Evolutionary conservation across 2,888 invertebrate genomes (phyloP), one percentile per base, ranked within the genome.

Genomic region (Tiphia femorata): DNA sequence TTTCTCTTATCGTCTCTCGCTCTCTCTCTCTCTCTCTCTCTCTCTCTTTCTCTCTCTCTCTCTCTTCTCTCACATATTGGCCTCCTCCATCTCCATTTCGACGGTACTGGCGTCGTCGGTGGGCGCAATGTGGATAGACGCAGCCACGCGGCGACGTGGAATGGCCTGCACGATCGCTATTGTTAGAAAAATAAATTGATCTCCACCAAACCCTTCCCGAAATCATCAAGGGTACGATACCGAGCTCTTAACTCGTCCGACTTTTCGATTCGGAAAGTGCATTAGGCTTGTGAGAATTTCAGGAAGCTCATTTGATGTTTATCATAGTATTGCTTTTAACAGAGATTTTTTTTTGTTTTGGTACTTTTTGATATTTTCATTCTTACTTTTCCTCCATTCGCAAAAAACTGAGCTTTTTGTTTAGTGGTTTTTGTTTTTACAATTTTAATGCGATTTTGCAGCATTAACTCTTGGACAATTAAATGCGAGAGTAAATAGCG

Each of bases 71-170:
- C n/a, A 3, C 30, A 10, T 7, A 5, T 7, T 30, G 30, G 3
- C 3, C 30, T 3, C 30, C 30, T 3, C 4, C 62, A 62, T 54
- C 72, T 70, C 60, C 64, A 62, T 56, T 56, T 30, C 54, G 48
- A 52, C 59, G n/a, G 55, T 57, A 62, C 29, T 50, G 55, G 41
- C 48, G 49, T 59, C 55, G 6, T 25, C 33, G 33, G n/a, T n/a
- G n/a, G 41, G 12, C 33, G 48, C 56, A 63, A 70, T 67, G n/a
- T n/a, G 59, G 55, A 71, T 69, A 62, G 72, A 58, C 46, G 59
- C 64, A n/a, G 49, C 55, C 56, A 6, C 33, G 33, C 8, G 33
- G 12, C 14, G 47, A 17, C 43, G 51, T 56, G 47, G 54, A 40
- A 51, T 60, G 53, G 40, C 57, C 49, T 49, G 55, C 51, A 57